Conservation (phyloP, 1,140 invertebrate species). For the Drosophila subobscura region DNA sequence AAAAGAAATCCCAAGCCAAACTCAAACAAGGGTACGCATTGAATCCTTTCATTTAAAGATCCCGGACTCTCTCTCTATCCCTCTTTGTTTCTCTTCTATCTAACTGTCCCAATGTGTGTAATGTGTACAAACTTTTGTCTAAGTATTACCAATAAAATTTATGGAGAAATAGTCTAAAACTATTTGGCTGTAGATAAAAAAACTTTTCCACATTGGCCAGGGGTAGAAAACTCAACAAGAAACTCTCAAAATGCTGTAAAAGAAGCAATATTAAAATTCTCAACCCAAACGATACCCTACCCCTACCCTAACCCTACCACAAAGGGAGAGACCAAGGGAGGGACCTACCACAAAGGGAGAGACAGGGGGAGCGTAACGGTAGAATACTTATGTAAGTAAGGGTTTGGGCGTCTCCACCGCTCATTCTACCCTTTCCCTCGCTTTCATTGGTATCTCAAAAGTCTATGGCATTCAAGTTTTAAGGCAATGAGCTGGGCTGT, state of each 20-base stretch:
- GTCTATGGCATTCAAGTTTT: slow-evolving; percentile 34
- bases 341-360: slow-evolving; percentile 23
- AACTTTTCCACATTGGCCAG: slow-evolving; percentile 37
- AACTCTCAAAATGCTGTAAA: slow-evolving; percentile 23
- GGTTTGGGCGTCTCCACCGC: slow-evolving; percentile 33
- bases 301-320: slow-evolving; percentile 1
- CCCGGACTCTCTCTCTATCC: slow-evolving; percentile 2
- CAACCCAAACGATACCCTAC: not conserved
- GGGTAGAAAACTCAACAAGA: too few species aligned
- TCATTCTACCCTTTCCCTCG: not conserved
- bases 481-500: slow-evolving; percentile 39
- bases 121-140: slow-evolving; percentile 73
- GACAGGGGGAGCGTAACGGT: slow-evolving; percentile 38
- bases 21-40: slow-evolving; percentile 53
- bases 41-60: slow-evolving; percentile 76
- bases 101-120: slow-evolving; percentile 23
- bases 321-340: slow-evolving; percentile 40
- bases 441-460: slow-evolving; percentile 32
- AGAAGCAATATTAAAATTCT: slow-evolving; percentile 70
- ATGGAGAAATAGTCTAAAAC: slow-evolving; percentile 79
- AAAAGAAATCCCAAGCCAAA: slow-evolving; percentile 5
- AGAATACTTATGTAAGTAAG: slow-evolving; percentile 47
- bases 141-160: slow-evolving; percentile 82
- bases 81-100: slow-evolving; percentile 7
- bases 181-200: slow-evolving; percentile 79